These are phyloP conservation scores for Lycophotia porphyrea DNA, from an alignment of 2,888 invertebrate genomes.

Conservation along the genomic window DNA sequence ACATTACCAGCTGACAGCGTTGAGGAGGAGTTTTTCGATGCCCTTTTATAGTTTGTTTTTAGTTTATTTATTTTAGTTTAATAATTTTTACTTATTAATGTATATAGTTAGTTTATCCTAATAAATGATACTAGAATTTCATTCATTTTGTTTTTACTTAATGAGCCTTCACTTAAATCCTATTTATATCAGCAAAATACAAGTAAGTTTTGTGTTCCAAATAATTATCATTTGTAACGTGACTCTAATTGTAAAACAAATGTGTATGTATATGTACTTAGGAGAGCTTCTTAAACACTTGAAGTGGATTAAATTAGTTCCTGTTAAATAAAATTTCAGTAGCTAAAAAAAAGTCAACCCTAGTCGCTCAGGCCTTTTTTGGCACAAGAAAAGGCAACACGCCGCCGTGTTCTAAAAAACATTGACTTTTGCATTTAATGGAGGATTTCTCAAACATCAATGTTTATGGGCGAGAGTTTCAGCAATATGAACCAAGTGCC, in stretches of 20 bases:
- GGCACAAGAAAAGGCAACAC: neutral
- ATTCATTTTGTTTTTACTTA: constrained; percentile 3
- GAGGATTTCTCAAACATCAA: neutral
- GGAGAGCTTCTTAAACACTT: neutral
- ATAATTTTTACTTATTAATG: no score
- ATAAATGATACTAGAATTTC: constrained; percentile 15
- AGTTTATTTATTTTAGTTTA: no score
- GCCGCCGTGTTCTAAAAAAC: neutral
- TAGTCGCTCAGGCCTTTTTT: neutral
- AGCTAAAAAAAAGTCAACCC: neutral
- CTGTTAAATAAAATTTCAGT: neutral
- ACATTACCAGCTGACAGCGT: no score
- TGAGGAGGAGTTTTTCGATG: no score
- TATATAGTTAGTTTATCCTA: no score
- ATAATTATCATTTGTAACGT: neutral
- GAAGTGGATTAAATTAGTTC: neutral
- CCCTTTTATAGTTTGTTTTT: no score
- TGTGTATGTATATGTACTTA: no score
- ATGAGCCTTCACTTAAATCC: constrained; percentile 1
- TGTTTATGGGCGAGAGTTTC: neutral
- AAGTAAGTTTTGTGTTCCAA: constrained; percentile 12
- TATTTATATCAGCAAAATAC: neutral
- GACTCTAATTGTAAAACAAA: neutral
- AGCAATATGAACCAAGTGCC: neutral
- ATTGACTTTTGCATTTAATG: neutral